Evolutionary conservation across 2,797 vertebrate genomes (phyloP), one percentile per base, ranked within the genome.

Genomic region (Sciurus carolinensis): DNA sequence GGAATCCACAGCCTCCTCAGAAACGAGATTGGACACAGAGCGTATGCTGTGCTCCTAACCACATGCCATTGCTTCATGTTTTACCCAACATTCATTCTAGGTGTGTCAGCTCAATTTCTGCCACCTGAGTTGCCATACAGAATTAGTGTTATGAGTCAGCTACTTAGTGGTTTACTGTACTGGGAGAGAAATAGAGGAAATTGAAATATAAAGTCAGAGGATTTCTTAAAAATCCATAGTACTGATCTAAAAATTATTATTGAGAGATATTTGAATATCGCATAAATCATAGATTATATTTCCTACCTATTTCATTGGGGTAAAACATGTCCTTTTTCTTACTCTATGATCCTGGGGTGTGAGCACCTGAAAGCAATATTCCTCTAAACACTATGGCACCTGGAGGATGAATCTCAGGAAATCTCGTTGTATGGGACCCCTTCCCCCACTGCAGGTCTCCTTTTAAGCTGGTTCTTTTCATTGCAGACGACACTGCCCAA

Each of bases 401-500:
- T 1, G n/a, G 18, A 50, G 18, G 18, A 47, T 67, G 17, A 14
- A n/a, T 36, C 87, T 83, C 66, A 76, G 69, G 66, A 47, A 42
- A 57, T 57, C 13, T 69, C 14, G 11, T 14, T 83, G 33, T 24
- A 24, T 15, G 9, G 36, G 26, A 33, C 1, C 1, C 39, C 9
- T 71, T 57, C 67, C n/a, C 30, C 59, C 59, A 33, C 69, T 75
- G 33, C 71, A 91, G 73, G n/a, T 97, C 76, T 54, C 75, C 10
- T 36, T 92, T 94, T 81, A 28, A 80, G 50, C 67, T 94, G 33
- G 96, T 94, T 87, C n/a, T 97, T 97, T 98, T 36, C 42, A 52
- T 97, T 98, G 69, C 95, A 99, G 99, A 99, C 92, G 99, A 99
- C 92, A 98, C 98, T 79, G 98, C 98, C 0, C 98, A 99, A 87